Conservation (phyloP, 2,797 vertebrate genomes). For the Arrhamphus sclerolepis region DNA sequence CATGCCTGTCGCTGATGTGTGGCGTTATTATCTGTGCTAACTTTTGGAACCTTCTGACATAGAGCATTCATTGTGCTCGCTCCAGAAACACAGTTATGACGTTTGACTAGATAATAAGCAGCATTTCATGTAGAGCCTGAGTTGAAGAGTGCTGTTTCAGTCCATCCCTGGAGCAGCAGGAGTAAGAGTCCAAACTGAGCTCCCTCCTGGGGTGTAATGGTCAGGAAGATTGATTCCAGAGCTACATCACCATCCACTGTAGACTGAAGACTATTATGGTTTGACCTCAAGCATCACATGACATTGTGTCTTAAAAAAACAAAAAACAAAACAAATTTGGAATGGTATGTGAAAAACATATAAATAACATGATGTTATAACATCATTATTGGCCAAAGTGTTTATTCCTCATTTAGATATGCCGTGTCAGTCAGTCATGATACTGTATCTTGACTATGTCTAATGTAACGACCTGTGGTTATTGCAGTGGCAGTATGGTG, state of each 20-base stretch:
- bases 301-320: constrained; percentile 30
- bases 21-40: no score
- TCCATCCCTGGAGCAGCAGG: constrained; percentile 49
- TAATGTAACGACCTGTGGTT: constrained; percentile 63
- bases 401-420: constrained; percentile 30
- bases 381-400: no score
- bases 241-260: constrained; percentile 56
- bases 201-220: constrained; percentile 26
- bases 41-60: no score
- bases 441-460: constrained; percentile 35
- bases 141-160: no score
- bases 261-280: constrained; percentile 58
- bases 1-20: no score
- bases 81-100: no score
- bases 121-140: no score
- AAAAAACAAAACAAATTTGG: constrained; percentile 26
- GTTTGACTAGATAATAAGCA: no score
- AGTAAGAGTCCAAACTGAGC: constrained; percentile 63
- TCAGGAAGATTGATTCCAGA: constrained; percentile 73
- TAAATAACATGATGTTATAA: not conserved
- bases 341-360: not conserved
- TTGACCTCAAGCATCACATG: constrained; percentile 58
- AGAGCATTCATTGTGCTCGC: no score
- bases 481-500: constrained; percentile 63
- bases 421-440: constrained; percentile 42